Evolutionary conservation across 2,888 invertebrate species (phyloP), one percentile per base, ranked within the genome.

Genomic region (Morpho achilles): DNA sequence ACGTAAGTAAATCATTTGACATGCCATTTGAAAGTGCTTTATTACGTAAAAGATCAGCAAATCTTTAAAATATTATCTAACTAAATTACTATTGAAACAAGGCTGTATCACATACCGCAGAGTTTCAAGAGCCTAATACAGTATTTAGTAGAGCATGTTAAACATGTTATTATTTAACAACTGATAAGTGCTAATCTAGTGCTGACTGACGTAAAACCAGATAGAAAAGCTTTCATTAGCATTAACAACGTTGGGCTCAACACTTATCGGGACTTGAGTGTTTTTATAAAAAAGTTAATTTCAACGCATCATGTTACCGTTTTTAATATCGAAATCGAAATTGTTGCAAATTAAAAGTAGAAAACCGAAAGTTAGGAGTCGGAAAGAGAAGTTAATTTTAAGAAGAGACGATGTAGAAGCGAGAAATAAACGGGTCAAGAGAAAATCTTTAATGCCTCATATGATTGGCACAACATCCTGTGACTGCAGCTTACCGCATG

Each of bases 271-370:
- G 8, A 10, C 46, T 45, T 7, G 10, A 48, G 48, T 10, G 48
- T 44, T 41, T 48, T 43, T 32, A 48, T 39, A n/a, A 16, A 42
- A 23, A 41, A 10, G 42, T 9, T 43, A 43, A 43, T 8, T 42
- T 42, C 2, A 9, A 43, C 8, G 10, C 9, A 45, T 7, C 9
- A 85, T 88, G 87, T 67, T 88, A 50, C 89, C 88, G n/a, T 79
- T 86, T 69, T 61, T 87, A 42, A 79, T 87, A 70, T 86, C 87
- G 0, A 85, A 87, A 70, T 81, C 86, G 0, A 86, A 84, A 70
- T 66, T 87, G 1, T 58, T 87, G 23, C 77, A 85, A 45, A 67
- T 75, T 16, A 82, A 73, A 59, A 82, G 75, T 60, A 79, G 79
- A 7, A 82, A 68, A 42, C 67, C 70, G 7, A 61, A 69, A 8